A percentile compares a stretch with the other conserved stretches of the same genome.
These are phyloP conservation scores for Branchinecta lynchi DNA, from an alignment of 1,140 invertebrate species.

Conservation along the genomic window DNA sequence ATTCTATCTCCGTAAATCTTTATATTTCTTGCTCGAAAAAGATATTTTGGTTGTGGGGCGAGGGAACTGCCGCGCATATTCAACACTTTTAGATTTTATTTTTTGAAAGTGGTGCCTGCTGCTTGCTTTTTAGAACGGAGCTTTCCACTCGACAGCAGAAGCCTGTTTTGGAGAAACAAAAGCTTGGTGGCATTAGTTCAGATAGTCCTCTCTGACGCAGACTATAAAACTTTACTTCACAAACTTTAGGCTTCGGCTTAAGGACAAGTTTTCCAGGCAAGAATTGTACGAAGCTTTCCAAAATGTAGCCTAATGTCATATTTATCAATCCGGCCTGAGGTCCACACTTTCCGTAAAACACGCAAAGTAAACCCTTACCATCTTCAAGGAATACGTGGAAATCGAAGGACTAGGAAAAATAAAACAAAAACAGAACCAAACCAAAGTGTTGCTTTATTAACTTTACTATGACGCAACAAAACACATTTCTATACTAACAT, in stretches of 20 bases:
- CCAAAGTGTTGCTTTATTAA: no score
- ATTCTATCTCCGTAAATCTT: no score
- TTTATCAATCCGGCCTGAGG: constrained; percentile 4
- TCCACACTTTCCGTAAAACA: neutral
- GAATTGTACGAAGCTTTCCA: neutral
- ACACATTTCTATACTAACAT: no score
- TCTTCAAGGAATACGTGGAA: neutral
- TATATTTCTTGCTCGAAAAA: no score
- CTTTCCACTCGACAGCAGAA: constrained; percentile 1
- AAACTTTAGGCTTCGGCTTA: no score
- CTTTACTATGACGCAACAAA: no score
- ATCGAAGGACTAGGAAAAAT: neutral
- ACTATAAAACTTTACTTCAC: neutral
- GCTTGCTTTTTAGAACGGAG: constrained; percentile 4
- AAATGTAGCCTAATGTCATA: neutral
- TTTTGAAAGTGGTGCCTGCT: neutral
- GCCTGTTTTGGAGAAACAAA: neutral
- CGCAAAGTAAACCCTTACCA: neutral
- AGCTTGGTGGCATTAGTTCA: neutral
- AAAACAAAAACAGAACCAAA: no score
- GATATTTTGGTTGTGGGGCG: neutral
- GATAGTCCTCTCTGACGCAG: constrained; percentile 4
- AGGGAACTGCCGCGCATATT: neutral
- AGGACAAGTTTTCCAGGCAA: neutral
- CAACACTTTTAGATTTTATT: neutral